Base-by-base conservation (phyloP, 2,888 invertebrate species). In the Corbicula japonica region DNA sequence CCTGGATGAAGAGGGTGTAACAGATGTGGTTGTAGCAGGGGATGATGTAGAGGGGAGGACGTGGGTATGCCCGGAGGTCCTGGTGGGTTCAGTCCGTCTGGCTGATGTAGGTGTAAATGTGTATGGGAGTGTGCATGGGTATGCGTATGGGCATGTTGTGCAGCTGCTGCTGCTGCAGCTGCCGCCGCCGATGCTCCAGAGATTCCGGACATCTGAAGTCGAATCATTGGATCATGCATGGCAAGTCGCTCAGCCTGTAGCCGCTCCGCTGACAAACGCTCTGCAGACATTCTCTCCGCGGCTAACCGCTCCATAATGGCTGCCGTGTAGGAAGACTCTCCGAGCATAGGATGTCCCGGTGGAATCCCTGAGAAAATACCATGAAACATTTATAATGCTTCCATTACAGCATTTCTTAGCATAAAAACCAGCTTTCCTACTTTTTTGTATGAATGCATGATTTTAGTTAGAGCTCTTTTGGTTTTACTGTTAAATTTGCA, bases 121-220 rank as follows among this genome's bases (percentile, higher is more conserved):
- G 97, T 96, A 95, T 97, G 97, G 91, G 97, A 97, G 95, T 98
- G 97, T 92, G 97, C 97, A 94, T 97, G 97, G 88, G 97, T 97
- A 95, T 98, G 97, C 92, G 97, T 97, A 94, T 97, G 97, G n/a
- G 88, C 87, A 30, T 85, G 83, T 21, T 79, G 77, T 8, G 81
- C 81, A 8, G 83, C 83, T 1, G 88, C 84, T 23, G 82, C 82
- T 0, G 83, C 82, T 12, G 89, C 85, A 2, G 86, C 85, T 1
- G 85, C 87, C 6, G 87, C 83, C 10, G 86, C 85, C n/a, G 83
- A 74, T 10, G 81, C 68, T 35, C 80, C 83, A 8, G 83, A 79
- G 86, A 97, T 96, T 93, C 97, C 97, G 89, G 97, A 97, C 97
- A 98, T 97, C 95, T 98, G 98, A 93, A 98, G 94, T 89, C 98